These are phyloP conservation scores for Platyrinchus mystaceus DNA, from an alignment of 2,797 vertebrate species.

Conservation along the genomic window DNA sequence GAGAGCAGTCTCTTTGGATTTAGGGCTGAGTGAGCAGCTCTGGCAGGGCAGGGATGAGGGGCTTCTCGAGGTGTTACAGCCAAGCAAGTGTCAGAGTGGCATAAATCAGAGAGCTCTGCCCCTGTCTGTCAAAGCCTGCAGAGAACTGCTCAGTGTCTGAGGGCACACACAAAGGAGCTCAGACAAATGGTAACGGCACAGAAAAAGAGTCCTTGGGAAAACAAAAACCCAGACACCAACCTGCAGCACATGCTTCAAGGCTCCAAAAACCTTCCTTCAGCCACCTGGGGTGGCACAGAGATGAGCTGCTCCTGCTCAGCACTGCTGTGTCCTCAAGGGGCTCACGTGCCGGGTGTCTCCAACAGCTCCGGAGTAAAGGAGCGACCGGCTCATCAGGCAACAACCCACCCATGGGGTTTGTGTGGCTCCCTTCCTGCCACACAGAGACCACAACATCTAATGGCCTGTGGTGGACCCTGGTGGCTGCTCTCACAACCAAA, in stretches of 20 bases:
- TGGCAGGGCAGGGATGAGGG: slow-evolving; percentile 44
- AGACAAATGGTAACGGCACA: neutral
- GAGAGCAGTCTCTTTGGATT: slow-evolving; percentile 46
- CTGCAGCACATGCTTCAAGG: neutral
- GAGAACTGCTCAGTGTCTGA: neutral
- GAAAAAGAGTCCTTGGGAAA: neutral
- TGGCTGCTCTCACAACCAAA: neutral
- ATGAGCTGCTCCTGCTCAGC: neutral
- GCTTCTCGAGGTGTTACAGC: neutral
- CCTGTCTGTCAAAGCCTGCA: neutral
- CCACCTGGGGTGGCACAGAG: neutral
- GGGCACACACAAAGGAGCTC: neutral
- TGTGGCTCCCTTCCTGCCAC: neutral
- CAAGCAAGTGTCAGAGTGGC: neutral
- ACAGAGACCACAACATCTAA: neutral
- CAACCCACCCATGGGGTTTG: fast-evolving
- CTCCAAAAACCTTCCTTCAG: neutral
- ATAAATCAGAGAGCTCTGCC: slow-evolving; percentile 35
- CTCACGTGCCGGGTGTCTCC: fast-evolving
- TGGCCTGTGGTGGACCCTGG: neutral
- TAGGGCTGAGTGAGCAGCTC: slow-evolving; percentile 17
- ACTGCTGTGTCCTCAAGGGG: neutral
- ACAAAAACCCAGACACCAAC: neutral
- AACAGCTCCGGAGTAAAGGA: fast-evolving
- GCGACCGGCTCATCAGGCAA: neutral